phyloP scores from a whole-genome alignment of 2,888 invertebrate species.

The Achlya flavicornis region DNA sequence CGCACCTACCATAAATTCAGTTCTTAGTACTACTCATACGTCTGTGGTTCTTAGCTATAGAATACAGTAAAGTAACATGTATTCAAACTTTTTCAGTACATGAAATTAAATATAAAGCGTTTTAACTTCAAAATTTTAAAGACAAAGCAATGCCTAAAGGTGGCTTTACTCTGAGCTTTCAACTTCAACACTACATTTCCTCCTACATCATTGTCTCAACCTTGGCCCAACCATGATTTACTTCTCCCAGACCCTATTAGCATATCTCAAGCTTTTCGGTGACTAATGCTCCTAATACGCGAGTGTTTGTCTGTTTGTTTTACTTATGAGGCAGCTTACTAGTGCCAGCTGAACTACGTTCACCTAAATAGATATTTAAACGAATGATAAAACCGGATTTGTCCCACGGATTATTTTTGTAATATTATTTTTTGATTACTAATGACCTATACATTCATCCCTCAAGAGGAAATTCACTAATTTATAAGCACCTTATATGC shows the following conservation, averaged over 20 bases:
- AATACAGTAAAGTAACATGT: too few species aligned
- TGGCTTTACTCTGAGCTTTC: not conserved
- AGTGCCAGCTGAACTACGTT: not conserved
- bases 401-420: too few species aligned
- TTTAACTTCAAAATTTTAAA: not conserved
- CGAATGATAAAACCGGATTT: too few species aligned
- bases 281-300: slow-evolving; percentile 56
- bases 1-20: too few species aligned
- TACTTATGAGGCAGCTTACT: slow-evolving; percentile 20
- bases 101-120: slow-evolving; percentile 2
- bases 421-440: too few species aligned
- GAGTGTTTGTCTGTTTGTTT: slow-evolving; percentile 39
- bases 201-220: slow-evolving; percentile 47
- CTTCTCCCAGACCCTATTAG: slow-evolving; percentile 56
- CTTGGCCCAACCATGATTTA: slow-evolving; percentile 70
- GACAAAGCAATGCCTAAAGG: not conserved
- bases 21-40: too few species aligned
- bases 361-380: not conserved
- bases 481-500: too few species aligned
- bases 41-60: too few species aligned
- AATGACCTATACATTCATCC: too few species aligned
- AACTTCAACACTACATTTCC: slow-evolving; percentile 10
- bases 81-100: too few species aligned
- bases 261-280: slow-evolving; percentile 59
- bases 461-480: too few species aligned